Evolutionary conservation across 1,140 invertebrate species (phyloP), one percentile per base, ranked within the genome.

Genomic region (Pseudomyrmex pallidus): DNA sequence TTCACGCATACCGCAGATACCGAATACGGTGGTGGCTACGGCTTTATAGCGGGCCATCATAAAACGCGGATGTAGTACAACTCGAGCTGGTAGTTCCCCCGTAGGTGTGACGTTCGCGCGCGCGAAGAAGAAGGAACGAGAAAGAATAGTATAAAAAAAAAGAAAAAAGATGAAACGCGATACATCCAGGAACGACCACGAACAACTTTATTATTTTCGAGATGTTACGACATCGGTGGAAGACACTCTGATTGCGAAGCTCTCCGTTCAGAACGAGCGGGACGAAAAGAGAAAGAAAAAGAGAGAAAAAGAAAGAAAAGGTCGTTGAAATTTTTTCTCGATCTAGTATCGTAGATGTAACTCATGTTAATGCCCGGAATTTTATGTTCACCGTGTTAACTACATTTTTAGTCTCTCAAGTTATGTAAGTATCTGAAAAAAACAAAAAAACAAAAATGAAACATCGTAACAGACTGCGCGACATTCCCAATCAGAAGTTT

Each of bases 41-140:
- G 72, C 70, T 91, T 91, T 91, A 91, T 89, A 90, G 90, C 86
- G 87, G 83, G 84, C 70, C 82, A 88, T 84, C 90, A 90, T 91
- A 91, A 91, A 91, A 91, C 83, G 70, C 74, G 84, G 84, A 90
- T 89, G 90, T 91, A 89, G 83, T 88, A 91, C 90, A 90, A 91
- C 70, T 87, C 77, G 77, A 25, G 72, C 3, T 25, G 25, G 25
- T 25, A 25, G 25, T 84, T 72, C 74, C 74, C 66, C 50, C 72
- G 84, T 87, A 87, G 82, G 57, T 84, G 82, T 84, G 78, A 44
- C 86, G 50, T 83, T 44, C 77, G 74, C 66, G 74, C 66, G 72
- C 20, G 13, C 80, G 46, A 22, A 57, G 85, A 87, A 54, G 35
- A 67, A 59, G 57, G 13, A 73, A 83, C 25, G 76, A 22, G 46